Evolutionary conservation across 2,113 vertebrate genomes (phyloP).

Genomic region (Grammomys dolichurus): DNA sequence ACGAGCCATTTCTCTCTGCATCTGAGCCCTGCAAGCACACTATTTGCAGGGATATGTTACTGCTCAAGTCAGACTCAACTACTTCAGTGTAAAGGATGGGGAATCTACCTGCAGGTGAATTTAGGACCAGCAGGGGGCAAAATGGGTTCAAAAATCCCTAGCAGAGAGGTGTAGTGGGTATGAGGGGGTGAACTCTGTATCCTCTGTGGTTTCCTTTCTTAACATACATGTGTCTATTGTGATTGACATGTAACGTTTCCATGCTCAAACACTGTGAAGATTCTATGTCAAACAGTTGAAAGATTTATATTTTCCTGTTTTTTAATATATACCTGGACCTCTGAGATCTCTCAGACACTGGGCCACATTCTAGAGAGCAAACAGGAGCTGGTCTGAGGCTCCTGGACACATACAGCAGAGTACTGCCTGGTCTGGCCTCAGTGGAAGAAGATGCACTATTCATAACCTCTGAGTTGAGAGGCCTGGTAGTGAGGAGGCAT

Average conservation of each 20-base stretch:
- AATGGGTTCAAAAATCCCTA: background rate
- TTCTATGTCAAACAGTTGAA: background rate
- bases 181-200: background rate
- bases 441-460: too few relatives aligned
- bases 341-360: too few relatives aligned
- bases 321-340: too few relatives aligned
- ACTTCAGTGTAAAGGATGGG: background rate
- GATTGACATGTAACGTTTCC: background rate
- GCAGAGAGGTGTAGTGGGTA: background rate
- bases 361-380: too few relatives aligned
- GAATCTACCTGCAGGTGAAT: background rate
- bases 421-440: too few relatives aligned
- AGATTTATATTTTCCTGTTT: background rate
- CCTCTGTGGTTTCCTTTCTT: background rate
- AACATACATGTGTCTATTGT: too few relatives aligned
- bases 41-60: background rate
- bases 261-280: background rate
- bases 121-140: background rate
- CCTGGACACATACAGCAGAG: too few relatives aligned
- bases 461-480: too few relatives aligned
- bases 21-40: too few relatives aligned
- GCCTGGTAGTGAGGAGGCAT: too few relatives aligned
- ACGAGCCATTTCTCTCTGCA: too few relatives aligned
- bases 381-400: too few relatives aligned
- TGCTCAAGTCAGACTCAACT: accelerated